Base-by-base conservation (phyloP, 92 coral and sea anemone species). In the Umimayanthus chanpuru region DNA sequence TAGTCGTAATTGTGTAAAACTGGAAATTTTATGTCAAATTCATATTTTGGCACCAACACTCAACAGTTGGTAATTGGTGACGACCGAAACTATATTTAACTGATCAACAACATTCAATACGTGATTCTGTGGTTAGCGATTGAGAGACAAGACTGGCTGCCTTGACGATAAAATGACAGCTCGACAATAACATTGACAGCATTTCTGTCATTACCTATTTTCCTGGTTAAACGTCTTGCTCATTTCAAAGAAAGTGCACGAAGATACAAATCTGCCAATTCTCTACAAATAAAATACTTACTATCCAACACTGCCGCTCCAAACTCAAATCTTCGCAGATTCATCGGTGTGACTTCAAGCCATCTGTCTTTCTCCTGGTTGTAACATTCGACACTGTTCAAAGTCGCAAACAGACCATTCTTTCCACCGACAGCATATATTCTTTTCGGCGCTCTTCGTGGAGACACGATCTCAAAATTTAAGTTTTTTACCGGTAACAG, bases 361-460 rank as follows among this genome's bases (percentile, higher is more conserved):
- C 98, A 95, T 88, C 89, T 88, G 38, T 94, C 94, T 72, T 91
- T 88, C 41, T 89, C 91, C 29, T 94, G 98, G 44, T 94, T 96
- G 65, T 89, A 95, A 36, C 82, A 86, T 47, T 95, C 98, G 18
- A 93, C 98, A 84, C 96, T 95, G 83, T 93, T 95, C 77, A 95
- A 88, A 18, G 98, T 95, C 47, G 98, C 98, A 85, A 95, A 95
- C 66, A 95, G 91, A 76, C 98, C 98, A 91, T 94, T 93, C 76
- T 95, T 95, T 6, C 98, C 98, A 36, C 98, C 98, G 47, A 95
- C 92, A 9, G 98, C 96, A 89, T 86, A 93, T 76, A 95, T 94
- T 39, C 95, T 93, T 38, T 89, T 90, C 8, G 97, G 93, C 4
- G 98, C 90, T 20, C 97, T 89, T 30, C 98, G 91, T 20, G 93